These are phyloP conservation scores for Stegophylla sp. DNA, from an alignment of 2,888 invertebrate species.

Conservation along the genomic window DNA sequence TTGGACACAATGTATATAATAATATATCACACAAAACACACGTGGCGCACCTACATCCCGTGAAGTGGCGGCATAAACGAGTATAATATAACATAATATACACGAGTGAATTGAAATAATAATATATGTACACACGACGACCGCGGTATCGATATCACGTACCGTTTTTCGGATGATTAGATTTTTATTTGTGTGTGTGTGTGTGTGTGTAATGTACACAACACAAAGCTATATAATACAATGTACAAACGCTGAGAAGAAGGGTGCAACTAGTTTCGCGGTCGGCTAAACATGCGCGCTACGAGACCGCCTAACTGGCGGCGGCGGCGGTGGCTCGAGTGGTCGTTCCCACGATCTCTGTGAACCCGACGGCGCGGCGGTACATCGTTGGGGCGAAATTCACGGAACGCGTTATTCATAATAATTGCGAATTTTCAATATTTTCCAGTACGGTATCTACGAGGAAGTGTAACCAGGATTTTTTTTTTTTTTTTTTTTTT, in stretches of 20 bases:
- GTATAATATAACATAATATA: neutral
- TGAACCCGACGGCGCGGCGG: constrained; percentile 34
- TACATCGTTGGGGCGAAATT: too few species aligned
- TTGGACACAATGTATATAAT: constrained; percentile 34
- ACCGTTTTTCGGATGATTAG: constrained; percentile 49
- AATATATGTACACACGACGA: neutral
- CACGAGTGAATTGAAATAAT: too few species aligned
- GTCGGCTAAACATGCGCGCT: constrained; percentile 45
- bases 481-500: too few species aligned
- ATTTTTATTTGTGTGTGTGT: neutral
- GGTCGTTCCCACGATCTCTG: constrained; percentile 53
- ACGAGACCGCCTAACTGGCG: neutral
- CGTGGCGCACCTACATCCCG: too few species aligned
- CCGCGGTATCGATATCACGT: constrained; percentile 31
- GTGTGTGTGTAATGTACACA: neutral
- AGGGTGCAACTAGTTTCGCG: constrained; percentile 48
- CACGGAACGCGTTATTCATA: too few species aligned
- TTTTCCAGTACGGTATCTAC: too few species aligned
- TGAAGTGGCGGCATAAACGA: neutral
- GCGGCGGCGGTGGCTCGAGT: neutral
- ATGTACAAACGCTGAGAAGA: neutral
- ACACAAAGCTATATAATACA: neutral
- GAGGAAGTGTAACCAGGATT: too few species aligned
- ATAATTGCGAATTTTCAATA: too few species aligned
- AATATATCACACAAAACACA: neutral